Conservation (phyloP, 2,888 invertebrate genomes). For the Octodonta nipae region DNA sequence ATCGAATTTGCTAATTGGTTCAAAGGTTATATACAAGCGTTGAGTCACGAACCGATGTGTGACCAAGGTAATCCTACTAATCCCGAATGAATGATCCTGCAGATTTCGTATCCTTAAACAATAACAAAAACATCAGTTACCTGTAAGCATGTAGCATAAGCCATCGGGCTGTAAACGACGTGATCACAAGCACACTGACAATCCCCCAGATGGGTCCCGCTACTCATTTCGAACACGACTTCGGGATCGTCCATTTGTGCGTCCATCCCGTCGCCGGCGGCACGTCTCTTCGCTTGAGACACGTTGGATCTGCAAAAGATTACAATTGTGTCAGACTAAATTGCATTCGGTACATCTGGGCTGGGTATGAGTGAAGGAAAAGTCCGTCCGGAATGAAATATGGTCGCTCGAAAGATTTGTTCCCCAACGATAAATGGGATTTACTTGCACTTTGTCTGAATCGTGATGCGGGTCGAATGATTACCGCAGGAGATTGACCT, state of each 20-base stretch:
- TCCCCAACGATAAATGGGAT: no score
- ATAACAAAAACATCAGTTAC: no score
- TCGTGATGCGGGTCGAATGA: no score
- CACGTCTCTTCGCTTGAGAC: conserved; percentile 22
- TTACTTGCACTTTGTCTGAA: no score
- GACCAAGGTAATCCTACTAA: no score
- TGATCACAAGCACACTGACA: conserved; percentile 34
- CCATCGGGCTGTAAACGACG: conserved; percentile 32
- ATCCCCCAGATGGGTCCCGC: conserved; percentile 27
- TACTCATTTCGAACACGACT: conserved; percentile 31
- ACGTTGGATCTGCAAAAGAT: conserved; percentile 9
- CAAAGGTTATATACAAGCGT: no score
- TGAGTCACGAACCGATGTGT: no score
- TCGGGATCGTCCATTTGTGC: conserved; percentile 34
- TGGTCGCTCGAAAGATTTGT: no score
- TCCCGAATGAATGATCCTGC: neutral
- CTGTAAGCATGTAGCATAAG: conserved; percentile 33
- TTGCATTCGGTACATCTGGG: conserved; percentile 7
- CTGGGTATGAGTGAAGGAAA: no score
- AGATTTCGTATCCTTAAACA: neutral
- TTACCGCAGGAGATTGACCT: no score
- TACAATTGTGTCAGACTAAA: conserved; percentile 8
- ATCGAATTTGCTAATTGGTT: no score
- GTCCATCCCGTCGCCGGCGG: conserved; percentile 35
- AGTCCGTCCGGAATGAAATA: no score